These are phyloP conservation scores for Chouioia cunea DNA, from an alignment of 2,888 invertebrate species.

Conservation along the genomic window DNA sequence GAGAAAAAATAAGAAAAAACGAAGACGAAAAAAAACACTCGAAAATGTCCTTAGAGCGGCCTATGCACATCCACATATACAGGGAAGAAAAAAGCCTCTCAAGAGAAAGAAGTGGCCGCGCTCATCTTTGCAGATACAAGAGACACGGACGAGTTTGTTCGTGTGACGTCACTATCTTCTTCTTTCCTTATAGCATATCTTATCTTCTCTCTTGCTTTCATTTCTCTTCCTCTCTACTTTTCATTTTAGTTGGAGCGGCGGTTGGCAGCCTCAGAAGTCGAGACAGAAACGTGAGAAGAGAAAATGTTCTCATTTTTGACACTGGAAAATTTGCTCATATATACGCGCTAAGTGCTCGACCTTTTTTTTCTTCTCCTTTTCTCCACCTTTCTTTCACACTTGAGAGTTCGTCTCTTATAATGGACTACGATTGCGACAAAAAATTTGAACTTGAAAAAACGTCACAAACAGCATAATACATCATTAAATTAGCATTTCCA, in stretches of 20 bases:
- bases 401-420: too few relatives aligned
- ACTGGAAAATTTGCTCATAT: slow-evolving; percentile 14
- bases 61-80: slow-evolving; percentile 20
- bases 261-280: background rate
- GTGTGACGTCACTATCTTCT: slow-evolving; percentile 19
- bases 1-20: background rate
- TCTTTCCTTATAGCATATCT: background rate
- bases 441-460: too few relatives aligned
- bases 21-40: slow-evolving; percentile 23
- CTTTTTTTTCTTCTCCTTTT: slow-evolving; percentile 11
- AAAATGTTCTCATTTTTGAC: slow-evolving; percentile 4
- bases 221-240: background rate
- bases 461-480: too few relatives aligned
- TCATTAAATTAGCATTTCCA: too few relatives aligned
- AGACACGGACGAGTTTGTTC: slow-evolving; percentile 21
- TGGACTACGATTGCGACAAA: too few relatives aligned
- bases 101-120: slow-evolving; percentile 25
- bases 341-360: slow-evolving; percentile 23
- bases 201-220: slow-evolving; percentile 1
- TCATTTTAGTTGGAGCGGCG: background rate
- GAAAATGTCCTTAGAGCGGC: slow-evolving; percentile 35
- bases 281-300: slow-evolving; percentile 5
- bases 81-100: slow-evolving; percentile 11
- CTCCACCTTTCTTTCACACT: background rate
- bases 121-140: background rate